Conservation (phyloP, 2,797 vertebrate genomes). For the Syngnathus acus region DNA sequence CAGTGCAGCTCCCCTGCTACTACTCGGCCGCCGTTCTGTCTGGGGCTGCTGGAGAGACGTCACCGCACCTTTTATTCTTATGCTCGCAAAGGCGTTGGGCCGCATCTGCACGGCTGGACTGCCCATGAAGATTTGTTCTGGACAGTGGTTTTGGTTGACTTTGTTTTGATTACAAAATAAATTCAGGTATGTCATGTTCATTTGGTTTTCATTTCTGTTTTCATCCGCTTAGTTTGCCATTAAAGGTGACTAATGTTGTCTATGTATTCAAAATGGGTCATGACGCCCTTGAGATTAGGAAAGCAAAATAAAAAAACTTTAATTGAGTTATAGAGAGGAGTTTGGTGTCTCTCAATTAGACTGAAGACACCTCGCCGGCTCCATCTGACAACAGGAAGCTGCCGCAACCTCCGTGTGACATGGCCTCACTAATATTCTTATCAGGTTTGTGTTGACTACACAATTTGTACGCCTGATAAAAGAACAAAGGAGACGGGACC, state of each 20-base stretch:
- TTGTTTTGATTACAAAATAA: no score
- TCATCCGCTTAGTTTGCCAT: no score
- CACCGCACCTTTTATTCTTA: slow-evolving; percentile 7
- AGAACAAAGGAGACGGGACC: slow-evolving; percentile 53
- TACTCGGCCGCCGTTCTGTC: slow-evolving; percentile 39
- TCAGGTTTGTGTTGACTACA: slow-evolving; percentile 49
- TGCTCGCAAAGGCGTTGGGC: slow-evolving; percentile 74
- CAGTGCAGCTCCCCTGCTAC: slow-evolving; percentile 35
- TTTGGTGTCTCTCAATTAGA: no score
- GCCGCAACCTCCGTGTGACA: slow-evolving; percentile 5
- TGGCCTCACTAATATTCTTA: slow-evolving; percentile 48
- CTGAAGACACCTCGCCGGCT: not conserved
- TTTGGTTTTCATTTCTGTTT: no score
- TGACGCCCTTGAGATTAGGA: no score
- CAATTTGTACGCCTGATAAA: slow-evolving; percentile 61
- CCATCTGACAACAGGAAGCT: slow-evolving; percentile 10
- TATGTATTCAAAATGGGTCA: no score
- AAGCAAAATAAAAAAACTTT: no score
- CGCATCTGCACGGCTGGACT: slow-evolving; percentile 53
- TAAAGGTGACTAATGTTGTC: no score
- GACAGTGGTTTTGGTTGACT: not conserved
- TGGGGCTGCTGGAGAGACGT: slow-evolving; percentile 25
- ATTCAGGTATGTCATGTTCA: no score
- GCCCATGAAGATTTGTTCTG: slow-evolving; percentile 33
- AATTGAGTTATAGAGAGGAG: no score